Conservation (phyloP, 2,797 vertebrate genomes). For the Coregonus sp. region DNA sequence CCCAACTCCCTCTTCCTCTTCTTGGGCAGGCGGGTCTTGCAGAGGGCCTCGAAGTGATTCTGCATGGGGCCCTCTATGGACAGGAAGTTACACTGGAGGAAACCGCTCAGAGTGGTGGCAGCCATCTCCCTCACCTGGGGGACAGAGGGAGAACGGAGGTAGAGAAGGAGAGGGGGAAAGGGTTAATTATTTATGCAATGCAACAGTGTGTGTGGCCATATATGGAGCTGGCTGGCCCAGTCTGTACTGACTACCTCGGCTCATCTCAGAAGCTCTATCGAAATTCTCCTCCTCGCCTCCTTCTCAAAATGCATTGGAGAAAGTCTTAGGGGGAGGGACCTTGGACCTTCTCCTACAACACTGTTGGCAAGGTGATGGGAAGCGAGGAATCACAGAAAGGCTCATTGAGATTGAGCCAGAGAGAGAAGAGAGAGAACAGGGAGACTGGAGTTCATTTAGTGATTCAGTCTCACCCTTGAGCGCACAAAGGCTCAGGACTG, state of each 20-base stretch:
- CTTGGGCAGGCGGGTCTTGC: conserved; percentile 91
- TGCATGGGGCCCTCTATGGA: conserved; percentile 90
- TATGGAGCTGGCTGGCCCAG: not conserved
- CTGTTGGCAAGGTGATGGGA: not conserved
- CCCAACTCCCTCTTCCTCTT: conserved; percentile 87
- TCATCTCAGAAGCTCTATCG: not conserved
- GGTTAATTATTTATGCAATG: conserved; percentile 4
- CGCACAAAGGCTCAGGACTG: not conserved
- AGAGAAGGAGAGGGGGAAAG: too few relatives aligned
- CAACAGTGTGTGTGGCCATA: not conserved
- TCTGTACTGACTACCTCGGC: not conserved
- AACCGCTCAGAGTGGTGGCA: conserved; percentile 92
- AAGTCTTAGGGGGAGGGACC: not conserved
- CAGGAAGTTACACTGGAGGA: conserved; percentile 95
- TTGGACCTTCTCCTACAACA: not conserved
- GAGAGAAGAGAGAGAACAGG: not conserved
- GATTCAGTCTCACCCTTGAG: conserved; percentile 19
- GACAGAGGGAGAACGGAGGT: not conserved
- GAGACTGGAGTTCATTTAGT: not conserved
- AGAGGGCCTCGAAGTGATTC: conserved; percentile 91
- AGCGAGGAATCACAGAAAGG: not conserved
- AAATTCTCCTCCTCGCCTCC: not conserved
- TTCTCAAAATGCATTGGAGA: not conserved
- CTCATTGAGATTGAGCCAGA: not conserved
- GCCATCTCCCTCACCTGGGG: conserved; percentile 95